Evolutionary conservation across 2,113 vertebrate species (phyloP).

Genomic region (Leptobrachium leishanense): DNA sequence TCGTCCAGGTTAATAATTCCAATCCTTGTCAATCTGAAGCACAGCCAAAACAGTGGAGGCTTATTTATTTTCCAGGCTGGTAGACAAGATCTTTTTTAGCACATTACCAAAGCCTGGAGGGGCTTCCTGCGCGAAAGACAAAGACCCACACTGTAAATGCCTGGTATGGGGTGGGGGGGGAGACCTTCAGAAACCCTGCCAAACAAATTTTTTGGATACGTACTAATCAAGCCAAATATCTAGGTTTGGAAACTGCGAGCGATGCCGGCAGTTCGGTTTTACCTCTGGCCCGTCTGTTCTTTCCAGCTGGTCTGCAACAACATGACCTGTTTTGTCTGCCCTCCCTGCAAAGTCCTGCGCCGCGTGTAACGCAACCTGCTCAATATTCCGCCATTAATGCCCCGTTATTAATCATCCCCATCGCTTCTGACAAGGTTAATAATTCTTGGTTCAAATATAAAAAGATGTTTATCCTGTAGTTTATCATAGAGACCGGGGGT

Average conservation of each 20-base stretch:
- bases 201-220: conserved; percentile 57
- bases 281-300: conserved; percentile 49
- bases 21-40: conserved; percentile 60
- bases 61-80: conserved; percentile 64
- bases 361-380: conserved; percentile 42
- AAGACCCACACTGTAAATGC: conserved; percentile 61
- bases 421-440: conserved; percentile 36
- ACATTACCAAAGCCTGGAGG: conserved; percentile 64
- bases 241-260: conserved; percentile 50
- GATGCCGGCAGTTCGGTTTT: conserved; percentile 53
- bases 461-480: conserved; percentile 23
- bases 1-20: conserved; percentile 48
- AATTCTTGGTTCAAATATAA: conserved; percentile 38
- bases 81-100: conserved; percentile 64
- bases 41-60: conserved; percentile 61
- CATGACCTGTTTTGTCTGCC: conserved; percentile 32
- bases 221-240: conserved; percentile 58
- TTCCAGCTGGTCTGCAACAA: conserved; percentile 51
- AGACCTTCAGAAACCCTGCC: conserved; percentile 57
- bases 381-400: conserved; percentile 37
- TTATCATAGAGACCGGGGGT: neutral
- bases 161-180: conserved; percentile 53
- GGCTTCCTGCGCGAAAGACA: conserved; percentile 62
- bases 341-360: conserved; percentile 32
- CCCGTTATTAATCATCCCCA: conserved; percentile 25